These are phyloP conservation scores for Spondyliosoma cantharus DNA, from an alignment of 2,797 vertebrate species.

Conservation along the genomic window DNA sequence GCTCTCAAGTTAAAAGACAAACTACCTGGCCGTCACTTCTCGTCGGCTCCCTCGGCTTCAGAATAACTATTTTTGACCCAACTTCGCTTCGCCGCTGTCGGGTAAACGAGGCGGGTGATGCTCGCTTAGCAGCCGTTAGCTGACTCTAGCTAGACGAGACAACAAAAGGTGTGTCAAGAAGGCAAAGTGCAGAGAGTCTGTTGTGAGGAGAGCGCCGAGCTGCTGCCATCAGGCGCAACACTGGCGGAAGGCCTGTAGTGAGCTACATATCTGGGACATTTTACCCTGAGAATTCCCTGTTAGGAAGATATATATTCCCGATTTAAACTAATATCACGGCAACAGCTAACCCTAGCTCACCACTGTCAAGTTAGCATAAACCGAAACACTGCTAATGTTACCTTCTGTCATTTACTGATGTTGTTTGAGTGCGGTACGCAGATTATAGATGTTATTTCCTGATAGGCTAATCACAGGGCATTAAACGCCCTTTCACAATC, in stretches of 20 bases:
- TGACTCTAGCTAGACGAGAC: slow-evolving; percentile 57
- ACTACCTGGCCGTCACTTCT: slow-evolving; percentile 64
- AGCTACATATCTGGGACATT: fast-evolving
- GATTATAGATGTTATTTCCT: not conserved
- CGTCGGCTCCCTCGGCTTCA: slow-evolving; percentile 30
- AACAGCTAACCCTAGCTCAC: fast-evolving
- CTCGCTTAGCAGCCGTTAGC: slow-evolving; percentile 56
- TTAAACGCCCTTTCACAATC: fast-evolving
- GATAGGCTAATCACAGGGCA: not conserved
- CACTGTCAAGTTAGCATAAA: no score
- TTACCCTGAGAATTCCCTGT: not conserved
- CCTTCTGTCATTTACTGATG: not conserved
- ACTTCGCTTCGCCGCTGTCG: slow-evolving; percentile 13
- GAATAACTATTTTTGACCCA: slow-evolving; percentile 10
- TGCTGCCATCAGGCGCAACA: slow-evolving; percentile 17
- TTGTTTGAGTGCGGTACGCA: not conserved
- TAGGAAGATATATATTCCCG: not conserved
- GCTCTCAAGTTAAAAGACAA: not conserved
- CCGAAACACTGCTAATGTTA: not conserved
- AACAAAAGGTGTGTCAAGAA: slow-evolving; percentile 76
- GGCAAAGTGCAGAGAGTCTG: slow-evolving; percentile 40
- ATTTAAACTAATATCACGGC: no score
- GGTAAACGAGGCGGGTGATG: slow-evolving; percentile 38
- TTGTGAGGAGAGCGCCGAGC: not conserved
- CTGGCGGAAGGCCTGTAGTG: not conserved